Evolutionary conservation across 2,797 vertebrate species (phyloP), one percentile per base, ranked within the genome.

Genomic region (Amphiprion clarkii): DNA sequence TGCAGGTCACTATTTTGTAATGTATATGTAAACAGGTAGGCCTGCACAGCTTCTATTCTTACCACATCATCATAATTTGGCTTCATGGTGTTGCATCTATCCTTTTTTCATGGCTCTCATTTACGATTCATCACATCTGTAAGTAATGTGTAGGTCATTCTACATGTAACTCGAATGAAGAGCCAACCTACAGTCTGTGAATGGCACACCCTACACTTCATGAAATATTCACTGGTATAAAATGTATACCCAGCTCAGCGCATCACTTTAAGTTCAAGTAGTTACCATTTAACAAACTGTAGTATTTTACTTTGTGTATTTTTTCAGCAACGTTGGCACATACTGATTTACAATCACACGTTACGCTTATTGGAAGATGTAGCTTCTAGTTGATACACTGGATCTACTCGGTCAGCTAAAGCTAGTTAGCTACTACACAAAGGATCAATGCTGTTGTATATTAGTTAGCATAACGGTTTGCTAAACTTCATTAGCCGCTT

Each of bases 381-480:
- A 10, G 17, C 48, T 51, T 51, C 5, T 5, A 51, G 8, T 3
- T 4, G 40, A 16, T 16, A 42, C 0, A 48, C 51, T 23, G 48
- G 19, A 46, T 0, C 19, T 12, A 19, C 17, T 52, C 27, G 2
- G 6, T 27, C 23, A 58, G 46, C 71, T 46, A 42, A 42, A n/a
- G 78, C 71, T 74, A 25, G 40, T 19, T 74, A 58, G 67, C 73
- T 36, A 21, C 31, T 62, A 78, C 79, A 87, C 84, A 91, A 89
- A 87, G 79, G 79, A 71, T 3, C 56, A 54, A 57, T 64, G 63
- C n/a, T 58, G 55, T 39, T 56, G 68, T 56, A 39, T 21, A 2
- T 25, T 19, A 36, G 62, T 55, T 78, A 87, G 81, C 81, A 53
- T 54, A 31, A 10, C 68, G 25, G 33, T 53, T 29, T 46, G 70